Evolutionary conservation across 2,113 vertebrate species (phyloP), one percentile per base, ranked within the genome.

Genomic region (Brachypodius melanocephalos): DNA sequence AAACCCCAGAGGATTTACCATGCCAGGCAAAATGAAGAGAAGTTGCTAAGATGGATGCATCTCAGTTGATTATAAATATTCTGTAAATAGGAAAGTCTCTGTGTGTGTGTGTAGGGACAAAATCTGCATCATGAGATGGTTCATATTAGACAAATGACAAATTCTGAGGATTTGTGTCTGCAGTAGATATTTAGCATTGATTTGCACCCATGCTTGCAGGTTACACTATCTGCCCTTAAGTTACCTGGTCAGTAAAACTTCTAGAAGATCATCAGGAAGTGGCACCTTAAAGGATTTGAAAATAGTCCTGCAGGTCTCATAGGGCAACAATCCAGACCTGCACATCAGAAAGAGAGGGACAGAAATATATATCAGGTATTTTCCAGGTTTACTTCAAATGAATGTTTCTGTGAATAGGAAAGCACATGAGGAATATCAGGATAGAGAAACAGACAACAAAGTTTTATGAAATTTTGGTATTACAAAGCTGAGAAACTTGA

Each of bases 211-310:
- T 14, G 22, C 22, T 72, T 36, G 29, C 34, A 69, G 49, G 14
- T 73, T 22, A 49, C 54, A 54, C 45, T 40, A 17, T 42, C 38
- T 61, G 43, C 9, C 43, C 22, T 54, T 94, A 28, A 89, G 98
- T 98, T 98, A 99, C 99, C 90, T 97, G 31, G 96, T 87, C 45
- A 99, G 91, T 89, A 99, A 94, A 90, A 83, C 48, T 81, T 55
- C 92, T 14, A 99, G 97, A 95, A 99, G 90, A 57, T 98, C 98
- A 95, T 98, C 96, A 42, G 88, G 79, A 95, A 99, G 52, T 11
- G 99, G 99, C 29, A 99, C 87, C 34, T 96, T 98, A 93, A 98
- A 98, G 85, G 98, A 96, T 90, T 98, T 99, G 94, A 98, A 99
- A 92, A 99, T 92, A 61, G 97, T 98, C 95, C 95, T 97, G 45